Percentiles rank a stretch among this genome's conserved stretches.
phyloP scores from a whole-genome alignment of 2,113 vertebrate species.

The Nothoprocta pentlandii region DNA sequence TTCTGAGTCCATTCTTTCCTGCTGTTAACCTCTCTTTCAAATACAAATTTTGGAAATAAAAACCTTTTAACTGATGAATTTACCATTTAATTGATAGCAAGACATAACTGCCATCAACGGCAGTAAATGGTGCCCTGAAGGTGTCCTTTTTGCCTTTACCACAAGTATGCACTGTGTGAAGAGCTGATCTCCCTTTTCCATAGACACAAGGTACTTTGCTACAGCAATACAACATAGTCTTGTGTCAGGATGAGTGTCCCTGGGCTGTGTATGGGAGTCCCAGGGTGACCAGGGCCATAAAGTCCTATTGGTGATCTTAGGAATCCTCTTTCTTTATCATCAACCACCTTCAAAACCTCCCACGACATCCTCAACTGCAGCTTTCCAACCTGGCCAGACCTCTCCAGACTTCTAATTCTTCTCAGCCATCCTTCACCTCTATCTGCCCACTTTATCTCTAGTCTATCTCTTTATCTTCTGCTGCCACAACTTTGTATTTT shows the following conservation, averaged over 20 bases:
- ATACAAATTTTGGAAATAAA: background rate
- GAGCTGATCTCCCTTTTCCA: background rate
- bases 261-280: background rate
- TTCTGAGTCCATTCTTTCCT: background rate
- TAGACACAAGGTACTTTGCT: rapidly evolving
- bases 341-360: background rate
- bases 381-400: background rate
- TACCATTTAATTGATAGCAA: background rate
- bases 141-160: background rate
- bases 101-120: background rate
- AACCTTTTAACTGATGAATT: background rate
- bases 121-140: background rate
- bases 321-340: background rate
- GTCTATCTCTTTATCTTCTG: background rate
- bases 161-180: background rate
- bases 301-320: background rate
- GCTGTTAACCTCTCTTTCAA: background rate
- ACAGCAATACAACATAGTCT: background rate
- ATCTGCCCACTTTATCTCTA: background rate
- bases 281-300: background rate
- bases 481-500: background rate
- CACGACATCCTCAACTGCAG: background rate
- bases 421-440: background rate
- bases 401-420: background rate
- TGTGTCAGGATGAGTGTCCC: background rate